These are phyloP conservation scores for Terebella lapidaria DNA, from an alignment of 2,888 invertebrate species.

Conservation along the genomic window DNA sequence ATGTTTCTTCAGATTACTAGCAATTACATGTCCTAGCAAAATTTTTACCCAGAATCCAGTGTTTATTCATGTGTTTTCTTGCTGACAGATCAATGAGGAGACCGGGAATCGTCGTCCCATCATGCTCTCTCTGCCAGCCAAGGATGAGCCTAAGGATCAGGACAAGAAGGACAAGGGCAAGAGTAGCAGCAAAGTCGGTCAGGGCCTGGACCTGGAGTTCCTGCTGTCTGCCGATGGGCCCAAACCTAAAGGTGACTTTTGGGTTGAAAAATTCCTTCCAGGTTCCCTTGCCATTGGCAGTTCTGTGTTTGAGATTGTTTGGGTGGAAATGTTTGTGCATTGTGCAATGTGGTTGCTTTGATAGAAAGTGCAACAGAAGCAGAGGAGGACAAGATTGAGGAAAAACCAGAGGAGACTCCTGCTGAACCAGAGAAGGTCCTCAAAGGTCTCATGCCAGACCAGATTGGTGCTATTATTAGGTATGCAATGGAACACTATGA, in stretches of 20 bases:
- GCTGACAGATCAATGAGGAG: constrained; percentile 66
- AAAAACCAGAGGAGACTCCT: background rate
- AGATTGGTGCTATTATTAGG: constrained; percentile 41
- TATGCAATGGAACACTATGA: constrained; percentile 21
- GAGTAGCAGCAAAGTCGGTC: background rate
- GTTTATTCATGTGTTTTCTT: constrained; percentile 4
- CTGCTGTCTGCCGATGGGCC: background rate
- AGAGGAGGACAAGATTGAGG: background rate
- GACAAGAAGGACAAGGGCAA: background rate
- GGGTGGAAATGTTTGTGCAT: no score
- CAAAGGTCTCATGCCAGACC: constrained; percentile 39
- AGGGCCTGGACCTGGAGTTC: background rate
- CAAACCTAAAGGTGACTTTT: no score
- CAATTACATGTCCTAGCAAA: no score
- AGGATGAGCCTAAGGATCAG: constrained; percentile 30
- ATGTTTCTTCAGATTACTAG: no score
- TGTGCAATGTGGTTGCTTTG: background rate
- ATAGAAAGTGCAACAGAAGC: background rate
- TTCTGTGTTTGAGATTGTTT: no score
- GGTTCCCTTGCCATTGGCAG: no score
- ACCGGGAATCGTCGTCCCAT: constrained; percentile 77
- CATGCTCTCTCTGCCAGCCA: constrained; percentile 59
- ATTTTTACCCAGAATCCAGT: no score
- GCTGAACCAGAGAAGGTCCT: constrained; percentile 8
- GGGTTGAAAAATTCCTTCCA: no score